phyloP scores from a whole-genome alignment of 1,140 invertebrate species.

The Hypothenemus hampei region DNA sequence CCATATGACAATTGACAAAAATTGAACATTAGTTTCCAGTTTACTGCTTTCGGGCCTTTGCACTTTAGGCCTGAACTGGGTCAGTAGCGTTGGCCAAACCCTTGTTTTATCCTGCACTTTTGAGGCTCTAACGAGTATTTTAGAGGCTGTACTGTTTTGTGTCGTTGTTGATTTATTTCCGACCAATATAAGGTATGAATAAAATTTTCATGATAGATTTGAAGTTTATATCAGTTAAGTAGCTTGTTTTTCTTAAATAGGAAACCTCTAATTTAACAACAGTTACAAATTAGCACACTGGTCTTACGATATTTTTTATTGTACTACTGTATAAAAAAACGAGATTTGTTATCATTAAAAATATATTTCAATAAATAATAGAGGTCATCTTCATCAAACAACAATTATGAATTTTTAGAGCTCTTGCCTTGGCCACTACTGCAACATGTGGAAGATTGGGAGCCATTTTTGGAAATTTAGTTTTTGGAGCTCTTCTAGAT shows the following conservation, averaged over 20 bases:
- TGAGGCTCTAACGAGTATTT: conserved; percentile 54
- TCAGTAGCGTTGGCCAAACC: conserved; percentile 50
- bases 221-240: no score
- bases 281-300: no score
- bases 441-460: conserved; percentile 53
- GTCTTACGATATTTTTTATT: no score
- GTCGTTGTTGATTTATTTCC: conserved; percentile 55
- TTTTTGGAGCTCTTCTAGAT: conserved; percentile 53
- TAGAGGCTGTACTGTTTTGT: conserved; percentile 55
- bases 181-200: conserved; percentile 44
- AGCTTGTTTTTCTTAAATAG: no score
- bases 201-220: no score
- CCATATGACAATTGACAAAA: not conserved
- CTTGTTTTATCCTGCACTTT: conserved; percentile 53
- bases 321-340: no score
- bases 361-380: no score
- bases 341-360: no score
- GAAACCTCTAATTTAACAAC: no score
- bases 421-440: conserved; percentile 52
- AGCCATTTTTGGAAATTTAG: conserved; percentile 54
- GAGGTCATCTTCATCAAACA: no score
- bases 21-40: conserved; percentile 45
- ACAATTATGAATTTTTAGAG: no score
- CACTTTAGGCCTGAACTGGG: conserved; percentile 53
- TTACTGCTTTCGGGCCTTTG: conserved; percentile 52